A percentile compares a stretch with the other conserved stretches of the same genome.
Conservation (phyloP, 2,888 invertebrate genomes). For the Pterostichus madidus region DNA sequence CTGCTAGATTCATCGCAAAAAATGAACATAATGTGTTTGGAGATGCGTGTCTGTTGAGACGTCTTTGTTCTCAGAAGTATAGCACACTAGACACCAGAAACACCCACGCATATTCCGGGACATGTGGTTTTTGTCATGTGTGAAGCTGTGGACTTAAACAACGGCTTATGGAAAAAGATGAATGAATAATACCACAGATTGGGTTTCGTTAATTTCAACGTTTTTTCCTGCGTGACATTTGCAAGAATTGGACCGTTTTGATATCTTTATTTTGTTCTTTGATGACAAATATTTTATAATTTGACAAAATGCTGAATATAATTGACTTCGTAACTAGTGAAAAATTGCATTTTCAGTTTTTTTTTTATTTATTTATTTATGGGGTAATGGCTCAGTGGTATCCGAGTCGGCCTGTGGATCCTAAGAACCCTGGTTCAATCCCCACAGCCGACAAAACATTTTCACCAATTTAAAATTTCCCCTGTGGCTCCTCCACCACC, state of each 20-base stretch:
- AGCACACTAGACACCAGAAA: neutral
- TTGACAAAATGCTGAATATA: neutral
- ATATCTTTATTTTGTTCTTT: neutral
- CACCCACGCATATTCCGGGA: slow-evolving; percentile 49
- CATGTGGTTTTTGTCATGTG: slow-evolving; percentile 64
- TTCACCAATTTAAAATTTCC: too few relatives aligned
- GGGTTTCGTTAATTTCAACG: neutral
- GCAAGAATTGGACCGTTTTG: neutral
- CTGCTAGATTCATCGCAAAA: slow-evolving; percentile 28
- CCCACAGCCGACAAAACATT: too few relatives aligned
- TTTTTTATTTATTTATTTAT: too few relatives aligned
- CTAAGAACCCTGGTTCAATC: too few relatives aligned
- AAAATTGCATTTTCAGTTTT: neutral
- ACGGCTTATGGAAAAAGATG: neutral
- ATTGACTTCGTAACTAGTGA: neutral
- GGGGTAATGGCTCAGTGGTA: too few relatives aligned
- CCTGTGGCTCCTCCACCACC: too few relatives aligned
- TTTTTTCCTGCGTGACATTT: neutral
- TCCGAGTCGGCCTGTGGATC: too few relatives aligned
- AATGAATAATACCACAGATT: slow-evolving; percentile 42
- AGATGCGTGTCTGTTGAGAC: slow-evolving; percentile 17
- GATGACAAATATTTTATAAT: too few relatives aligned
- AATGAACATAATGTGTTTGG: slow-evolving; percentile 10
- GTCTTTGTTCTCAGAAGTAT: slow-evolving; percentile 56
- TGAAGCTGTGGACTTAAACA: neutral